Conservation (phyloP, 2,888 invertebrate species). For the Papilio demoleus region DNA sequence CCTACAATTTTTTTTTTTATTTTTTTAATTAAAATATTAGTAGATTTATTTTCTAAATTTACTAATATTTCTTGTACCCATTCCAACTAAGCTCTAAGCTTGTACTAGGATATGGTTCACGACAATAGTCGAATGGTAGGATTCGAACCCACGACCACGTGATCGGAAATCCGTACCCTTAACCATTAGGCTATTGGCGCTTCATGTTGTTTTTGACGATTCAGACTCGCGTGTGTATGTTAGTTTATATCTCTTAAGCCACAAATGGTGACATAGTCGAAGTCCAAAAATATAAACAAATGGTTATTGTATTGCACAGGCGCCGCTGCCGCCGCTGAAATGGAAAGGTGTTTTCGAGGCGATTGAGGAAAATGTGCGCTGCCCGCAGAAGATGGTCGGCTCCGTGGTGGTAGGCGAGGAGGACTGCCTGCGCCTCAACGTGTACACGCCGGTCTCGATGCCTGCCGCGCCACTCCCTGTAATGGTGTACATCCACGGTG, state of each 20-base stretch:
- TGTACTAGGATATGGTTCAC: no score
- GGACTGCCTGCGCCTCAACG: conserved; percentile 72
- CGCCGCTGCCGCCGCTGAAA: conserved; percentile 67
- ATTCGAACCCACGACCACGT: no score
- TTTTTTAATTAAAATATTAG: no score
- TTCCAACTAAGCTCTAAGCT: no score
- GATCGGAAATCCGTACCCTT: no score
- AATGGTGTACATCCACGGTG: conserved; percentile 86
- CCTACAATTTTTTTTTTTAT: no score
- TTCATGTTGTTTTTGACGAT: no score
- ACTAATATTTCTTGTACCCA: no score
- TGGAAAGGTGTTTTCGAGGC: conserved; percentile 75
- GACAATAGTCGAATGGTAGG: no score
- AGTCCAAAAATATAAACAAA: neutral
- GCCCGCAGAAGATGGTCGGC: conserved; percentile 65
- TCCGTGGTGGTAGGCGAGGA: conserved; percentile 61
- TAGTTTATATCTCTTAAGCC: neutral
- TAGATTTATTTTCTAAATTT: no score
- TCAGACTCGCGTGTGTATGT: neutral
- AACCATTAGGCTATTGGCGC: no score
- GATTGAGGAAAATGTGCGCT: conserved; percentile 69
- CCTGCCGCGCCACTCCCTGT: conserved; percentile 73
- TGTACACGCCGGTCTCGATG: conserved; percentile 62
- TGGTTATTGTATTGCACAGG: conserved; percentile 59
- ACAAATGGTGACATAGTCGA: neutral